phyloP scores from a whole-genome alignment of 2,797 vertebrate species.

The Sebastes taczanowskii region DNA sequence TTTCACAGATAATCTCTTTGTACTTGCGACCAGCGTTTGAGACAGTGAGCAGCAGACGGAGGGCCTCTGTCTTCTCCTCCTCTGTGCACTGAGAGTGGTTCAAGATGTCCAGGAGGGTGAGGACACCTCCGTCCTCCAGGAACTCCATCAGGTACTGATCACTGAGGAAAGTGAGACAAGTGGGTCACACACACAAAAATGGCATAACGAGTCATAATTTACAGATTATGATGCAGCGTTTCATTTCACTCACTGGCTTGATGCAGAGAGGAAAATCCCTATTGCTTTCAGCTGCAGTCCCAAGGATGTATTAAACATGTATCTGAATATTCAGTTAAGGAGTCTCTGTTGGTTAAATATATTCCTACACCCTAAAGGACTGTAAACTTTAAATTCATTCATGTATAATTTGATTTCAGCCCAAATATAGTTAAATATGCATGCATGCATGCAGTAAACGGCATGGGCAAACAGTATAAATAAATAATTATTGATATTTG shows the following conservation, averaged over 20 bases:
- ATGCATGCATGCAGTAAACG: background rate
- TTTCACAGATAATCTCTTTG: slow-evolving; percentile 91
- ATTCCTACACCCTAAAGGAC: too few relatives aligned
- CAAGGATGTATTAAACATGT: slow-evolving; percentile 82
- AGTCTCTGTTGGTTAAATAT: background rate
- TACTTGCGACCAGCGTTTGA: slow-evolving; percentile 82
- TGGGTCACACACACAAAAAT: background rate
- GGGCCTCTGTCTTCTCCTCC: slow-evolving; percentile 81
- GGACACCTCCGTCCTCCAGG: slow-evolving; percentile 84
- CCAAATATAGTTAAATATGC: background rate
- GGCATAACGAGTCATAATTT: background rate
- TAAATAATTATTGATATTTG: background rate
- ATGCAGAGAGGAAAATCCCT: slow-evolving; percentile 86
- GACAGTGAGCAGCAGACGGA: slow-evolving; percentile 83
- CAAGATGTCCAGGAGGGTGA: slow-evolving; percentile 87
- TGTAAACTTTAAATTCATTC: background rate
- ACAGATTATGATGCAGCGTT: background rate
- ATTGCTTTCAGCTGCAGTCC: slow-evolving; percentile 84
- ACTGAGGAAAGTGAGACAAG: slow-evolving; percentile 62
- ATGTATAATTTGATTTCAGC: background rate
- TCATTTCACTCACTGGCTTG: slow-evolving; percentile 82
- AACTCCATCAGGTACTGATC: slow-evolving; percentile 87
- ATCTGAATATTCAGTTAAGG: slow-evolving; percentile 84
- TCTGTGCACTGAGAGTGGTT: slow-evolving; percentile 79
- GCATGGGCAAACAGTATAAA: background rate